A percentile compares a stretch with the other conserved stretches of the same genome.
Conservation (phyloP, 2,888 invertebrate genomes). For the Anarsia innoxiella region DNA sequence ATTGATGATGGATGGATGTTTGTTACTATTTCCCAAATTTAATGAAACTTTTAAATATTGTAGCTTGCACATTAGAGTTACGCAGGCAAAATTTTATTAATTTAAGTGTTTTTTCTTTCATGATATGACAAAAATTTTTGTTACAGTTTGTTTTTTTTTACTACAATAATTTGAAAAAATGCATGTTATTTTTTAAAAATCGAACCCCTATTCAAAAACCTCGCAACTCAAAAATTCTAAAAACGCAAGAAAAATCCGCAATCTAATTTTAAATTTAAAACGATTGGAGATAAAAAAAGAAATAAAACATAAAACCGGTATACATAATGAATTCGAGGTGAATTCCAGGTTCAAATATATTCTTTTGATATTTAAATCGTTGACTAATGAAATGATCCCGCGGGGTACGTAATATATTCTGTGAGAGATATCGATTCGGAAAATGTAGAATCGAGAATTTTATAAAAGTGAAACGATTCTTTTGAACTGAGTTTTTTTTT, state of each 20-base stretch:
- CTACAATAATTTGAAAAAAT: not conserved
- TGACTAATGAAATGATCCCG: conserved; percentile 51
- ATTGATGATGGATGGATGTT: too few species aligned
- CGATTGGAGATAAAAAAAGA: conserved; percentile 1
- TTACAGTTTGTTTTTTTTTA: too few species aligned
- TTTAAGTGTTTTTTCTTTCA: too few species aligned
- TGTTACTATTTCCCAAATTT: too few species aligned
- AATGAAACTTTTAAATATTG: too few species aligned
- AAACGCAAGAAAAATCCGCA: not conserved
- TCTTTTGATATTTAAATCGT: conserved; percentile 63
- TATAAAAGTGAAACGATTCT: too few species aligned
- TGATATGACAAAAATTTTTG: too few species aligned
- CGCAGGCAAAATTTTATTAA: too few species aligned
- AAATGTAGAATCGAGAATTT: not conserved
- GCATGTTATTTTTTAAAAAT: not conserved
- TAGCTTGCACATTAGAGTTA: too few species aligned
- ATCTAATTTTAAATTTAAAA: not conserved
- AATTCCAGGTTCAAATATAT: conserved; percentile 40
- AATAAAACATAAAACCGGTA: conserved; percentile 22
- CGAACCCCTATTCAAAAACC: not conserved
- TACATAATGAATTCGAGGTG: conserved; percentile 26
- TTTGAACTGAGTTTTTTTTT: too few species aligned
- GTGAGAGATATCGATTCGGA: conserved; percentile 5
- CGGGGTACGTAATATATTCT: conserved; percentile 17
- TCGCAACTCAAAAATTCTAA: not conserved